Evolutionary conservation across 1,140 invertebrate genomes (phyloP).

Genomic region (Microplitis demolitor): DNA sequence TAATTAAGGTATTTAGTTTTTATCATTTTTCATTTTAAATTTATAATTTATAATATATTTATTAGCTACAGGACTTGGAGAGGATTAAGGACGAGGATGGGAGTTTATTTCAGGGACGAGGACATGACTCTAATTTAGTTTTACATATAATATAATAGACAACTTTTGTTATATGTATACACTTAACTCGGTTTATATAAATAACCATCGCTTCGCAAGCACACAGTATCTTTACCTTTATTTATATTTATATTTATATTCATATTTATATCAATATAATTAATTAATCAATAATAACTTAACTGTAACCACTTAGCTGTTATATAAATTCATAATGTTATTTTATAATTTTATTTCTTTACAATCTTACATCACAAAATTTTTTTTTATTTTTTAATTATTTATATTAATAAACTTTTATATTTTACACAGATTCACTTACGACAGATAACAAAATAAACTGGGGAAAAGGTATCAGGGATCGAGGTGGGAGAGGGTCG

Average conservation of each 20-base stretch:
- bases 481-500: too few species aligned
- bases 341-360: constrained; percentile 41
- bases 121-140: constrained; percentile 23
- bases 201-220: constrained; percentile 3
- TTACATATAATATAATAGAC: constrained; percentile 30
- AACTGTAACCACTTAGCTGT: not conserved
- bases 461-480: not conserved
- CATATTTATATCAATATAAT: constrained; percentile 39
- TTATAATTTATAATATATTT: constrained; percentile 48
- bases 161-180: constrained; percentile 18
- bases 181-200: not conserved
- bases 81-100: not conserved
- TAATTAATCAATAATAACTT: constrained; percentile 9
- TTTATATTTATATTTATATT: not conserved
- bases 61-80: constrained; percentile 35
- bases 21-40: constrained; percentile 39
- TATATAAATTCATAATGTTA: not conserved
- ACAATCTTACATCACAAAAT: constrained; percentile 58
- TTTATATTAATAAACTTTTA: too few species aligned
- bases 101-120: constrained; percentile 17
- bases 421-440: constrained; percentile 37
- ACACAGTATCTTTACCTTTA: too few species aligned
- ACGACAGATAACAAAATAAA: constrained; percentile 46
- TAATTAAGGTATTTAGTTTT: constrained; percentile 57
- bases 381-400: too few species aligned